Percentiles rank a stretch among this genome's conserved stretches.
phyloP scores from a whole-genome alignment of 2,797 vertebrate species.

The Pelodytes ibericus region DNA sequence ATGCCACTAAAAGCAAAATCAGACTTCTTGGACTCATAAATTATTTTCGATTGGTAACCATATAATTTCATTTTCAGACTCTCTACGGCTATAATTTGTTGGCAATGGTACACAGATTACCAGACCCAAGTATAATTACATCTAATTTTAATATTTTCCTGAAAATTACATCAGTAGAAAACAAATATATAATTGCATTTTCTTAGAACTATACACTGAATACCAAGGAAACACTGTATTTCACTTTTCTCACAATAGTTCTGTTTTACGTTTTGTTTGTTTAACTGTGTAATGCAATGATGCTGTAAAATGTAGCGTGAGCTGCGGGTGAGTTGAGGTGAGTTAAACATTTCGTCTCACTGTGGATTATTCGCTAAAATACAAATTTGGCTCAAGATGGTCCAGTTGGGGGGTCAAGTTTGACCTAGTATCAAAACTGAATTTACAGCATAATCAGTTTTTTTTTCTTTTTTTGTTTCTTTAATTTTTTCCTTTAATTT shows the following conservation, averaged over 20 bases:
- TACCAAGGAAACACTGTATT: not conserved
- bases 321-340: too few species aligned
- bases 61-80: not conserved
- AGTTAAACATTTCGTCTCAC: too few species aligned
- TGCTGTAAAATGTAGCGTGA: too few species aligned
- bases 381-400: too few species aligned
- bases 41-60: not conserved
- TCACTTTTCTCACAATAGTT: too few species aligned
- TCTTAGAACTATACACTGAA: not conserved
- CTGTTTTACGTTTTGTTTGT: not conserved
- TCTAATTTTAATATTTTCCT: not conserved
- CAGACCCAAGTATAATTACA: not conserved
- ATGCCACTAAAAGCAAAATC: constrained; percentile 1
- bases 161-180: constrained; percentile 2
- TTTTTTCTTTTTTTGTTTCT: too few species aligned
- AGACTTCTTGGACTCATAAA: not conserved
- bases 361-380: too few species aligned
- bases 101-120: not conserved
- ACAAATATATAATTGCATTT: constrained; percentile 8
- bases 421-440: too few species aligned
- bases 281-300: too few species aligned
- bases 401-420: too few species aligned
- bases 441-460: too few species aligned
- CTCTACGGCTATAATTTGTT: constrained; percentile 7
- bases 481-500: too few species aligned